Base-by-base conservation (phyloP, 2,797 vertebrate species). In the Rhodeus uyekii region DNA sequence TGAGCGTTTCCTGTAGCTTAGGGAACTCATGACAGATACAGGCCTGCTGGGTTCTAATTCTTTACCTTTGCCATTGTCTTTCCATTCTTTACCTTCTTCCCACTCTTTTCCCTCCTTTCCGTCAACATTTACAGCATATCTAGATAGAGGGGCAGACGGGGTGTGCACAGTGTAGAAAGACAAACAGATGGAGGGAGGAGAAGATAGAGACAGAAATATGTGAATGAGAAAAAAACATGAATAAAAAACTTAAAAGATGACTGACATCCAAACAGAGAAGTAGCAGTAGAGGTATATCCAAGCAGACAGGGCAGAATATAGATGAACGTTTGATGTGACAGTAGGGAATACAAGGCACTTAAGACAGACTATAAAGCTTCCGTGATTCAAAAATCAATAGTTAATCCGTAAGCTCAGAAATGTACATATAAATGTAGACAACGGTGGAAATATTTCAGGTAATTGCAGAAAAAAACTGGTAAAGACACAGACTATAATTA, bases 1-100 rank as follows among this genome's bases (percentile, higher is more conserved):
- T 44, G 93, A 89, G 36, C 95, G 93, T 89, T 96, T 98, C 87
- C 97, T 94, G 91, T 99, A 99, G 93, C 97, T 99, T 76, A 99
- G 95, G 16, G 96, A 97, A 91, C 97, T 98, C 93, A 96, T 93
- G 48, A 93, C 95, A 0, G 97, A 97, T 85, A 93, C 78, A 0
- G 97, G 94, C 82, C 97, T 93, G 89, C 83, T 86, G 34, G 95
- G 92, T 76, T 97, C 96, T 27, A 83, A 83, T 78, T 95, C 96
- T 83, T 94, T 95, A 87, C 91, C 92, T 72, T 94, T 95, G 50
- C 87, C 91, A 36, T 80, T 81, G 82, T 94, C 93, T 87, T 95
- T 94, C 90, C 91, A 91, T 60, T 95, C 93, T 89, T 94, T 94
- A 89, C 88, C 89, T 83, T 93, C 92, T 38, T 89, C 89, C 82